phyloP scores from a whole-genome alignment of 2,113 vertebrate genomes.

The Limnothrissa miodon region DNA sequence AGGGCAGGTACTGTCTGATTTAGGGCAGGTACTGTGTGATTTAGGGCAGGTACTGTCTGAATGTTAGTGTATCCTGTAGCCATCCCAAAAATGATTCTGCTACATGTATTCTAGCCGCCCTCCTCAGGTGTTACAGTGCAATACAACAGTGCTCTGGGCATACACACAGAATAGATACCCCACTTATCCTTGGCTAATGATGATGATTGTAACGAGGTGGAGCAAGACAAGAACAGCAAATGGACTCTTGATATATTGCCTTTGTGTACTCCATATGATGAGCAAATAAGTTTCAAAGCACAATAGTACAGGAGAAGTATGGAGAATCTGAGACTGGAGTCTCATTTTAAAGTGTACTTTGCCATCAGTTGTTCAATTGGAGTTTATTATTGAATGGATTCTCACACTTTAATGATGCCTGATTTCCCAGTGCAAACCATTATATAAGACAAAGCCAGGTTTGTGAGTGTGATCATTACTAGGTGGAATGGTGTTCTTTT shows the following conservation, averaged over 20 bases:
- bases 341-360: not conserved
- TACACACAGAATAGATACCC: not conserved
- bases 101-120: not conserved
- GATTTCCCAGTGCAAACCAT: not conserved
- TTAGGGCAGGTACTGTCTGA: too few relatives aligned
- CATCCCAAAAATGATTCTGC: not conserved
- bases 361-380: not conserved
- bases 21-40: conserved; percentile 57
- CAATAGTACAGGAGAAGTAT: not conserved
- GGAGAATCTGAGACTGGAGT: not conserved
- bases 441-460: not conserved
- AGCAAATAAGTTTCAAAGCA: not conserved
- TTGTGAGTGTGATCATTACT: too few relatives aligned
- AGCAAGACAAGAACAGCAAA: not conserved
- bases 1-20: conserved; percentile 60
- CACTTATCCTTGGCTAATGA: not conserved
- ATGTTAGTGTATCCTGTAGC: conserved; percentile 58
- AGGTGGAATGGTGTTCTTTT: too few relatives aligned
- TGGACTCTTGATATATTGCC: not conserved
- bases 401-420: not conserved
- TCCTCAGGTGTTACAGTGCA: not conserved
- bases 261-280: not conserved
- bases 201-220: not conserved
- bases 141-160: not conserved
- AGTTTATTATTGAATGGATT: not conserved